These are phyloP conservation scores for Margarornis squamiger DNA, from an alignment of 2,797 vertebrate genomes.

Conservation along the genomic window DNA sequence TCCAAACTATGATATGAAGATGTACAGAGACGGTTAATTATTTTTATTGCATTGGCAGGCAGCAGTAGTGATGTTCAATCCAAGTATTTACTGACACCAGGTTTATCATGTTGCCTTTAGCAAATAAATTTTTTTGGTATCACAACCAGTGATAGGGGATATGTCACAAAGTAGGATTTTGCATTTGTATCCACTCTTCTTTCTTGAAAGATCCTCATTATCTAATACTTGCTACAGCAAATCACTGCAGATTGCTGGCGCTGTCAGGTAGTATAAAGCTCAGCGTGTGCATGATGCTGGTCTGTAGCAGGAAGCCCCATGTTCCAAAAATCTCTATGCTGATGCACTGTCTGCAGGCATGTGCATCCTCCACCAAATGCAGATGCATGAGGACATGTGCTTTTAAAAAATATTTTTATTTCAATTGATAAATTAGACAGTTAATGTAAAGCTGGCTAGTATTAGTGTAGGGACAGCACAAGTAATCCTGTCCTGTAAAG, in stretches of 20 bases:
- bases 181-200: background rate
- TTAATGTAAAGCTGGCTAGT: background rate
- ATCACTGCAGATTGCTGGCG: background rate
- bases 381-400: background rate
- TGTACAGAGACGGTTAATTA: background rate
- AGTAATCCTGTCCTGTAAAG: background rate
- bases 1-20: background rate
- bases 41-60: background rate
- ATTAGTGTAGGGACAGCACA: background rate
- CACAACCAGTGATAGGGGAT: background rate
- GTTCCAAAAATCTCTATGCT: background rate
- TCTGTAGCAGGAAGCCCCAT: background rate
- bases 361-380: background rate
- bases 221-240: background rate
- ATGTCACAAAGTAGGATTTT: background rate
- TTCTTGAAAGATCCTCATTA: background rate
- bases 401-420: background rate
- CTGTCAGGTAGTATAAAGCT: conserved; percentile 41
- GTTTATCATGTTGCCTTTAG: background rate
- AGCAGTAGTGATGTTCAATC: background rate
- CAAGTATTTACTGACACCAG: background rate
- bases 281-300: background rate
- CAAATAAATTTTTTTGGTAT: background rate
- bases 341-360: background rate
- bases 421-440: background rate